These are phyloP conservation scores for Hyppa rectilinea DNA, from an alignment of 2,888 invertebrate species.

Conservation along the genomic window DNA sequence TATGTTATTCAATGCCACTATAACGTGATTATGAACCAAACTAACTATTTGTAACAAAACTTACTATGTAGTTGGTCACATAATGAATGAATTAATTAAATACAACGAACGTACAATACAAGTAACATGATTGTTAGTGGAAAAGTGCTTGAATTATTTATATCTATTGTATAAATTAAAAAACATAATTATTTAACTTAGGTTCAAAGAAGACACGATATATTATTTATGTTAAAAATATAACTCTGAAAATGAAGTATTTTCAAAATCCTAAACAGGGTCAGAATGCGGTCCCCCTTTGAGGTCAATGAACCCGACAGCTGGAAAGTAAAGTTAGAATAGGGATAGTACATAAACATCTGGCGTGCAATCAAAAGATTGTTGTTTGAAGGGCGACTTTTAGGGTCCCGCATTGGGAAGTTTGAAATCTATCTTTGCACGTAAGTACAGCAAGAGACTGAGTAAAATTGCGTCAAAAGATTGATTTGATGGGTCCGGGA, in stretches of 20 bases:
- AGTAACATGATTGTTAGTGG: constrained; percentile 12
- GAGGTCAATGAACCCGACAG: constrained; percentile 83
- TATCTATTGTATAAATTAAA: no score
- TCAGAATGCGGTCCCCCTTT: constrained; percentile 60
- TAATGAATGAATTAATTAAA: constrained; percentile 37
- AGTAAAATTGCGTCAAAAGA: not conserved
- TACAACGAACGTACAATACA: constrained; percentile 6
- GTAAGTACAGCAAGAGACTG: not conserved
- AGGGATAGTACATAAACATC: constrained; percentile 63
- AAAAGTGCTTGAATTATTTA: constrained; percentile 1
- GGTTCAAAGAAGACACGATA: not conserved
- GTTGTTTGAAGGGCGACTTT: constrained; percentile 29
- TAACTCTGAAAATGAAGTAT: not conserved
- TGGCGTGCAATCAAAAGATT: constrained; percentile 49
- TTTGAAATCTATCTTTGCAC: not conserved
- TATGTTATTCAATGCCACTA: constrained; percentile 32
- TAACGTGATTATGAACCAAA: constrained; percentile 8
- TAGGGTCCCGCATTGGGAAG: constrained; percentile 3
- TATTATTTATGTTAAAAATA: no score
- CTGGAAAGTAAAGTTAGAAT: constrained; percentile 68
- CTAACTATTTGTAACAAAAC: constrained; percentile 16
- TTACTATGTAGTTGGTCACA: constrained; percentile 5
- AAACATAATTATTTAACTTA: not conserved
- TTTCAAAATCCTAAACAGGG: constrained; percentile 40
- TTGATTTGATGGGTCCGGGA: no score